Evolutionary conservation across 2,113 vertebrate species (phyloP), one percentile per base, ranked within the genome.

Genomic region (Lates calcarifer): DNA sequence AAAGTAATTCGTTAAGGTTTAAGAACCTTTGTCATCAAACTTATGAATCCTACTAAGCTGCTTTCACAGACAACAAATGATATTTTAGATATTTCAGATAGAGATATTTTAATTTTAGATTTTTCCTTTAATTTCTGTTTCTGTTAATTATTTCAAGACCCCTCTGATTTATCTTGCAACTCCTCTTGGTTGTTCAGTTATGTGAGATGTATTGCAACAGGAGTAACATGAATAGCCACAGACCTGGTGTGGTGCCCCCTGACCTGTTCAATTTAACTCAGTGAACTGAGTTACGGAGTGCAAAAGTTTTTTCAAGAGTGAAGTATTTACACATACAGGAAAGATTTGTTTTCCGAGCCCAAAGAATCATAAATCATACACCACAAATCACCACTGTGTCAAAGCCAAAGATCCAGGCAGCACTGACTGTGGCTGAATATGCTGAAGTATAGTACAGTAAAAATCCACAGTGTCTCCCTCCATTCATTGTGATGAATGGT

Each of bases 401-500:
- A 39, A 31, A 77, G 41, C 79, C 76, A 85, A 82, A 66, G 43
- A 88, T 68, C 74, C 60, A 22, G 77, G 77, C 60, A 57, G 69
- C 20, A 7, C n/a, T 67, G 61, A 82, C 81, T 56, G 43, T 73
- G 66, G 64, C 81, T 82, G 66, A 79, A 84, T 74, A 69, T 51
- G 45, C 79, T 47, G 63, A 83, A 78, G 58, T 75, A 75, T 45
- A 47, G 74, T 63, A 72, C 63, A 63, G 43, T 72, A 60, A 58
- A 81, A 80, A 85, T 81, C 76, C 69, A 65, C 41, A 14, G 53
- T 26, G 63, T 82, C 75, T 82, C 73, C 76, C 58, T 84, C 75
- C 71, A 69, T 87, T 88, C 82, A 80, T 20, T 2, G 73, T 92
- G 92, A 94, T 94, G 74, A 91, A 93, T 91, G 75, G 74, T 57